A percentile compares a stretch with the other conserved stretches of the same genome.
Evolutionary conservation across 2,113 vertebrate species (phyloP).

Genomic region (Tylochromis polylepis): DNA sequence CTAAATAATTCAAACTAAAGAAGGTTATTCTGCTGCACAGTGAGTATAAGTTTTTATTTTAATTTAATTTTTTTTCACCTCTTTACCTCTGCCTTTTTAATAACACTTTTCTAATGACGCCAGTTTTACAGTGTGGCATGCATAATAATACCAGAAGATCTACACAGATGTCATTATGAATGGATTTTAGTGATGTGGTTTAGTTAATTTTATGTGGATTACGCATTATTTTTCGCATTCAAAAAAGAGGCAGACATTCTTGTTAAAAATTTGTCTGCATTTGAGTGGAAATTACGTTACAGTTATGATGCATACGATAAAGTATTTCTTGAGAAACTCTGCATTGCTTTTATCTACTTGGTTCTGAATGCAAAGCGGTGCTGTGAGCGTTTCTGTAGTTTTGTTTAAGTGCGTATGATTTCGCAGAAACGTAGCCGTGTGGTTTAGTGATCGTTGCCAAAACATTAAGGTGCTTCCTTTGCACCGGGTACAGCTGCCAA

Average conservation of each 20-base stretch:
- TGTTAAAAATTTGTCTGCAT: background rate
- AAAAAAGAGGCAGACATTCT: background rate
- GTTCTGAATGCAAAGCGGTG: background rate
- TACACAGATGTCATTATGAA: background rate
- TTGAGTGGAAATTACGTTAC: background rate
- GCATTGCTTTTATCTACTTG: background rate
- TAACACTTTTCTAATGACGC: background rate
- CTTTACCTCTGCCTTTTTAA: background rate
- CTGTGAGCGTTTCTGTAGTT: conserved; percentile 2
- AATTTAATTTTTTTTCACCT: background rate
- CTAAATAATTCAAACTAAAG: background rate
- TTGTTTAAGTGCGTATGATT: conserved; percentile 24
- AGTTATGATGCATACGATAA: background rate
- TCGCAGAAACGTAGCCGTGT: conserved; percentile 54
- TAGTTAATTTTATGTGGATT: background rate
- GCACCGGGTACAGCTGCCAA: conserved; percentile 10
- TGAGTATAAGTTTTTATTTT: background rate
- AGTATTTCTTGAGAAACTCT: background rate
- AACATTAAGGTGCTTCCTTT: conserved; percentile 66
- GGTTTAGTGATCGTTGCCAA: conserved; percentile 64
- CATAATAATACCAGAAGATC: background rate
- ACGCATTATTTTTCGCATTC: background rate
- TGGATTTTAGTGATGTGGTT: background rate
- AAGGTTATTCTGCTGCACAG: background rate
- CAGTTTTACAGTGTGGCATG: background rate